Evolutionary conservation across 2,113 vertebrate species (phyloP).

Genomic region (Cettia cetti): DNA sequence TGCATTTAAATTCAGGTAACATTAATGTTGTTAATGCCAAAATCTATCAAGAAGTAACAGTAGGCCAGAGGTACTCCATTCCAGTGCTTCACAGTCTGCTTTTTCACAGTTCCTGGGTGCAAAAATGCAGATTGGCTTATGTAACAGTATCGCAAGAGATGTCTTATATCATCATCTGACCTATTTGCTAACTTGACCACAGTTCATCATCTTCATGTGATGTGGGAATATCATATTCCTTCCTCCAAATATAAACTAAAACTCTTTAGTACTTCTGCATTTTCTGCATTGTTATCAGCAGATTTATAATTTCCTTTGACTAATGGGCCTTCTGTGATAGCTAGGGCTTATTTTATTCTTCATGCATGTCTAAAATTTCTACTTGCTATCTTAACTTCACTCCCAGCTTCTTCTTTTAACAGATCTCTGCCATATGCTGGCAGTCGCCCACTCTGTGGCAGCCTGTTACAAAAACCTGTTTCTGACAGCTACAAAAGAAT

Average conservation of each 20-base stretch:
- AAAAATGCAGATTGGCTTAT: not conserved
- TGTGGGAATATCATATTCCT: not conserved
- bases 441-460: rapidly evolving
- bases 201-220: conserved; percentile 31
- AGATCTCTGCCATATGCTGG: not conserved
- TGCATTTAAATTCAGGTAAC: not conserved
- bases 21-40: not conserved
- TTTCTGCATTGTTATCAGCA: not conserved
- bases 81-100: not conserved
- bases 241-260: not conserved
- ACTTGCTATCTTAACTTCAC: not conserved
- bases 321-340: not conserved
- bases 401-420: not conserved
- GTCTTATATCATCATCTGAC: not conserved
- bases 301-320: not conserved
- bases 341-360: not conserved
- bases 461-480: not conserved
- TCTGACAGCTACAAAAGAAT: not conserved
- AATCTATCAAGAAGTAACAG: not conserved
- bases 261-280: conserved; percentile 16
- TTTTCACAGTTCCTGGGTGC: not conserved
- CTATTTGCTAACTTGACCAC: not conserved
- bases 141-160: not conserved
- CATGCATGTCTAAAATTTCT: not conserved
- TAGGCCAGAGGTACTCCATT: not conserved